Base-by-base conservation (phyloP, 92 coral and sea anemone genomes). In the Chrysogorgia sp. region DNA sequence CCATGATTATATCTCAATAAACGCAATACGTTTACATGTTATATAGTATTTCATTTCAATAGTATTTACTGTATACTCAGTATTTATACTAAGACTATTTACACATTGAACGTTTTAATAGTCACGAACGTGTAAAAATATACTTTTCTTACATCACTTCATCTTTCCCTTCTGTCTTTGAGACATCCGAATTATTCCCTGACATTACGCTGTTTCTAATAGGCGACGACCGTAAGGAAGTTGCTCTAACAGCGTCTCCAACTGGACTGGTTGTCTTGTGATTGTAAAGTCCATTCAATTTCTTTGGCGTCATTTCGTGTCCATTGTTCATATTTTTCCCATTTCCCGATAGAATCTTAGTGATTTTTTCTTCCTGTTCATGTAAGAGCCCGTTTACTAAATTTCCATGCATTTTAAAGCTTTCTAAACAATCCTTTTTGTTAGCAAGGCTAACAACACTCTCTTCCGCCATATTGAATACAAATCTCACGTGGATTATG, bases 391-490 rank as follows among this genome's bases (percentile, higher is more conserved):
- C 78, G 32, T 71, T 71, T 12, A 47, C 58, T 24, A 20, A 47
- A 24, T 50, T 71, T 55, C 32, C 78, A 1, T 52, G 33, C 78
- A 71, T 71, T 71, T 71, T 55, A 17, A 31, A 29, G 47, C 29
- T 58, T 22, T 5, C 30, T 14, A 28, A 69, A 13, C 26, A 33
- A n/a, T 17, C 58, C 9, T 71, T 53, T 50, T 21, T 50, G 6
- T 31, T 32, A 13, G 17, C 63, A 14, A 56, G 7, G 34, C 65
- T 72, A 24, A 83, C 40, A n/a, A 22, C 52, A 67, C 57, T 58
- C 23, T 83, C 83, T 20, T 59, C 83, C 87, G 87, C 87, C 87
- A 83, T 83, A 75, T 83, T 83, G 83, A 56, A 26, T 76, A 40
- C 67, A 59, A 58, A 60, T 74, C 70, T 76, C 70, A 35, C 79